Evolutionary conservation across 2,797 vertebrate genomes (phyloP).

Genomic region (Paratrypauchen microcephalus): DNA sequence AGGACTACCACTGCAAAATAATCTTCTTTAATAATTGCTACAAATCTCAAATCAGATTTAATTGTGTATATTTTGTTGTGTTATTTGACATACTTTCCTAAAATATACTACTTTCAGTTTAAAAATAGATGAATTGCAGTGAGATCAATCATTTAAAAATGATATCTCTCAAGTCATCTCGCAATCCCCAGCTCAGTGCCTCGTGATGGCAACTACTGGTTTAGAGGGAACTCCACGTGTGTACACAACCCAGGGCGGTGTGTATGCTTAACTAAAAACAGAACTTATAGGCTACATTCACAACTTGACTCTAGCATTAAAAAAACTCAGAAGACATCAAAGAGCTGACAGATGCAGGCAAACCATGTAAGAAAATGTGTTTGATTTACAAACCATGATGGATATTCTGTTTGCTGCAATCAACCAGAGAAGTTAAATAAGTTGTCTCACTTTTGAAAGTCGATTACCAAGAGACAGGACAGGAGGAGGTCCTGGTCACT

Average conservation of each 20-base stretch:
- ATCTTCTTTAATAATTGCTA: no score
- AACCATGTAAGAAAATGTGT: constrained; percentile 25
- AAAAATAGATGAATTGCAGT: no score
- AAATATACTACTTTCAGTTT: no score
- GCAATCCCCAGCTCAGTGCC: no score
- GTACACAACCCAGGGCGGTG: constrained; percentile 30
- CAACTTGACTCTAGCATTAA: constrained; percentile 25
- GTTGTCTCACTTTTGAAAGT: constrained; percentile 9
- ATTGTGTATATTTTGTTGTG: no score
- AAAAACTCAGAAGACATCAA: constrained; percentile 8
- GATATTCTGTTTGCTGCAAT: constrained; percentile 12
- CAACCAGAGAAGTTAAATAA: constrained; percentile 17
- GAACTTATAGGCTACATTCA: constrained; percentile 31
- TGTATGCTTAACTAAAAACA: constrained; percentile 62
- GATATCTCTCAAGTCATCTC: no score
- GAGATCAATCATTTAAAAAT: no score
- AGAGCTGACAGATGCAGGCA: constrained; percentile 1
- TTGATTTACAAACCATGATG: constrained; percentile 30
- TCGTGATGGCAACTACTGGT: no score
- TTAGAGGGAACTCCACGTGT: constrained; percentile 17
- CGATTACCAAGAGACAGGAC: background rate
- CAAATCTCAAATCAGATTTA: no score
- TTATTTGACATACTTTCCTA: no score
- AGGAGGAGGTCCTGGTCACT: no score
- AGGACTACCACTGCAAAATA: no score